phyloP scores from a whole-genome alignment of 2,797 vertebrate genomes.

The Ctenopoma kingsleyae region DNA sequence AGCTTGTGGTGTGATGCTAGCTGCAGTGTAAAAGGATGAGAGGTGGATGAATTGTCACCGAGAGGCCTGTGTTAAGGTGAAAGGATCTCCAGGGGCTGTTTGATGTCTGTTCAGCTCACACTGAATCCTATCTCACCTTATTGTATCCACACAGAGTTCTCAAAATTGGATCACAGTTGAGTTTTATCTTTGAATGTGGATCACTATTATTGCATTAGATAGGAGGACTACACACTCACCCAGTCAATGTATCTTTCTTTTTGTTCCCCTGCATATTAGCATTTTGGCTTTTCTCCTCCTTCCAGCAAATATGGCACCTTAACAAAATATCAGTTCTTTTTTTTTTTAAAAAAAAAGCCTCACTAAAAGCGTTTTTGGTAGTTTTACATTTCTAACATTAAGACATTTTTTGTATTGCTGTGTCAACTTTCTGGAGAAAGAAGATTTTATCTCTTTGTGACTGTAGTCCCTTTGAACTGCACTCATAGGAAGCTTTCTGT shows the following conservation, averaged over 20 bases:
- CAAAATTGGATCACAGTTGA: conserved; percentile 67
- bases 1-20: conserved; percentile 46
- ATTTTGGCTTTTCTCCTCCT: conserved; percentile 32
- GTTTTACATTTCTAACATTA: conserved; percentile 53
- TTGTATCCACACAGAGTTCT: conserved; percentile 58
- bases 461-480: conserved; percentile 46
- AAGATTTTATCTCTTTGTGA: conserved; percentile 43
- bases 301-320: conserved; percentile 20
- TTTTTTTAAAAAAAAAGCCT: conserved; percentile 24
- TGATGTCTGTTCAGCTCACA: conserved; percentile 60
- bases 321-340: conserved; percentile 12
- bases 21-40: conserved; percentile 52
- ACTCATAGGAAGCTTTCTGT: conserved; percentile 37
- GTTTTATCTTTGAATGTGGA: conserved; percentile 58
- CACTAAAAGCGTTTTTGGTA: conserved; percentile 17
- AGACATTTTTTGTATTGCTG: conserved; percentile 20
- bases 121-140: conserved; percentile 60
- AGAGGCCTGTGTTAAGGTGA: conserved; percentile 55
- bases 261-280: conserved; percentile 35
- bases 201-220: conserved; percentile 50
- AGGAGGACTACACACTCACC: conserved; percentile 18
- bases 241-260: conserved; percentile 21
- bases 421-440: conserved; percentile 43
- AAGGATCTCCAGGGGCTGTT: conserved; percentile 59
- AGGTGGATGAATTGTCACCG: conserved; percentile 57